phyloP scores from a whole-genome alignment of 2,888 invertebrate species.

The Coremacera marginata region DNA sequence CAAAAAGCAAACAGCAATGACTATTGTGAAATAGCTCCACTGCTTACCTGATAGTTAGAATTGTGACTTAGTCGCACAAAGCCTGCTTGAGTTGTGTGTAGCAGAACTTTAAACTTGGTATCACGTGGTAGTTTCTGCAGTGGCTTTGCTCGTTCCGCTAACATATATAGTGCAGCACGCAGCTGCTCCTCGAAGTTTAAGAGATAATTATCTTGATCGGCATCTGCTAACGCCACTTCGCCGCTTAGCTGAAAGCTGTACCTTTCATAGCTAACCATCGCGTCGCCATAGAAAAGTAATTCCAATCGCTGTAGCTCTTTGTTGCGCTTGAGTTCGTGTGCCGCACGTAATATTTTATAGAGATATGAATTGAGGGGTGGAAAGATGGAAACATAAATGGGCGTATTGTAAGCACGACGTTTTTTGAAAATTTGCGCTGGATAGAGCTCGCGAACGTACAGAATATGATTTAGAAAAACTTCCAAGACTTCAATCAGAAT shows the following conservation, averaged over 20 bases:
- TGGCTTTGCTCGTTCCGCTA: slow-evolving; percentile 60
- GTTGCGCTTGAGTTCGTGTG: slow-evolving; percentile 53
- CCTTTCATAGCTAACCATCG: slow-evolving; percentile 49
- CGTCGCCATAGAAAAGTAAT: slow-evolving; percentile 58
- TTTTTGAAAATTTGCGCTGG: slow-evolving; percentile 65
- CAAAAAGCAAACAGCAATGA: neutral
- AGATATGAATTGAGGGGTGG: slow-evolving; percentile 64
- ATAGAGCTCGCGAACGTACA: slow-evolving; percentile 64
- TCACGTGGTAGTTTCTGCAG: slow-evolving; percentile 56
- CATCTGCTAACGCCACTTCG: neutral
- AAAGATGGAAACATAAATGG: slow-evolving; percentile 61
- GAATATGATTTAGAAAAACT: slow-evolving; percentile 63
- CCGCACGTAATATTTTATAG: slow-evolving; percentile 55
- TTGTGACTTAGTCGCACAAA: slow-evolving; percentile 60
- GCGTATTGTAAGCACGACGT: slow-evolving; percentile 62
- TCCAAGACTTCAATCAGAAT: slow-evolving; percentile 65
- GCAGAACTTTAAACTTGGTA: slow-evolving; percentile 59
- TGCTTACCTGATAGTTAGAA: slow-evolving; percentile 56
- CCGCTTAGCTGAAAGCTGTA: slow-evolving; percentile 50
- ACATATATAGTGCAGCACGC: slow-evolving; percentile 56
- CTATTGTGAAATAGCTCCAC: neutral
- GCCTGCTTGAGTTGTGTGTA: slow-evolving; percentile 62
- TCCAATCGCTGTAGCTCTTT: slow-evolving; percentile 55
- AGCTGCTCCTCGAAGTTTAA: slow-evolving; percentile 64
- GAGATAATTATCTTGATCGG: slow-evolving; percentile 56